Evolutionary conservation across 2,797 vertebrate species (phyloP), one percentile per base, ranked within the genome.

Genomic region (Psittacula derbiana): DNA sequence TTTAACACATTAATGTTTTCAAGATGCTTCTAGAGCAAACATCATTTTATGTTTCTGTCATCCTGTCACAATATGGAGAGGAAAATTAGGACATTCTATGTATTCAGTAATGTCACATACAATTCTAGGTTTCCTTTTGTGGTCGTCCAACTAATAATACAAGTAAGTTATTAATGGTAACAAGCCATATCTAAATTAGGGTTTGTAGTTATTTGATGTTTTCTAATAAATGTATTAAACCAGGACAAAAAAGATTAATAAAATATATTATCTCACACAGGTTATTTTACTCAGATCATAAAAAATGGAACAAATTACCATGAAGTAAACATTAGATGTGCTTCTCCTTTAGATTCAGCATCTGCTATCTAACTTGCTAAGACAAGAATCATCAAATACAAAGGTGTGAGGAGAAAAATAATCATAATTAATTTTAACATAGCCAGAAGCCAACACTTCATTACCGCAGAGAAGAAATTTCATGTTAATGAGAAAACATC

Each of bases 231-330:
- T 24, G 13, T 40, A 95, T 92, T 91, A 91, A 94, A 61, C 3
- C 25, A 83, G 43, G 21, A 83, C 47, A 83, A 61, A 47, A 70
- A 89, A 74, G 36, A 78, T 93, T 58, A 94, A 96, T 94, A 65
- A 95, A 96, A 81, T 67, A 6, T 49, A 67, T 86, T 86, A 73
- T 88, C 57, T 96, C 72, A 71, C 8, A 86, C 18, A 36, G 50
- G 53, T 69, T 93, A 86, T 92, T 95, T 97, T 93, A 91, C 80
- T 92, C 61, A 75, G 55, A 92, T 86, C 55, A 43, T 88, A 84
- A 96, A 97, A 95, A 94, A 69, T 24, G 64, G 64, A 96, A 81
- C 50, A 95, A 93, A 95, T 96, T 96, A 87, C 72, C 52, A 85
- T 91, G 75, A 96, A 97, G 90, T 94, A 96, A 97, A 79, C 49